These are phyloP conservation scores for Nephrotoma guestfalica DNA, from an alignment of 2,888 invertebrate species.

Conservation along the genomic window DNA sequence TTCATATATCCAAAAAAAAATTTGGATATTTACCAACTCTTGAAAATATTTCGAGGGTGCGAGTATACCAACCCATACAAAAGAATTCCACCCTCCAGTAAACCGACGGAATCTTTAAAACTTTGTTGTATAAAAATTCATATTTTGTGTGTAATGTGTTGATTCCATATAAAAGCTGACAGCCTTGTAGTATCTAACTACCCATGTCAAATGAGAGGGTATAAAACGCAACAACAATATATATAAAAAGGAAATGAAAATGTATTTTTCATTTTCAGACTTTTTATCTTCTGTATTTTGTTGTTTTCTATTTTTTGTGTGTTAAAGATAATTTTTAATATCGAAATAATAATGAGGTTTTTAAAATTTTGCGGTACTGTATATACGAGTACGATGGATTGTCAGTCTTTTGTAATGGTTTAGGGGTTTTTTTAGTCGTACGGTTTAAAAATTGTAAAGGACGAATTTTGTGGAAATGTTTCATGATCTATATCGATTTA, in stretches of 20 bases:
- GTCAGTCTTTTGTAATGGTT: neutral
- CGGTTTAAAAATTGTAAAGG: neutral
- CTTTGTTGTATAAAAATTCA: neutral
- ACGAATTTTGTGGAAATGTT: neutral
- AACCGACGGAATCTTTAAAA: neutral
- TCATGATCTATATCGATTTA: too few species aligned
- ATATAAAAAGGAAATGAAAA: neutral
- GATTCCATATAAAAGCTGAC: neutral
- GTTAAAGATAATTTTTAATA: neutral
- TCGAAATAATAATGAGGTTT: neutral
- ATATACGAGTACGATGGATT: neutral
- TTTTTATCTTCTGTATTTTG: neutral
- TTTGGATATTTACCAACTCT: neutral
- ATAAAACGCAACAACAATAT: neutral
- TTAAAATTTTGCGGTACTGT: neutral
- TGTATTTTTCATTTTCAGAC: neutral
- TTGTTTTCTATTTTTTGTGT: neutral
- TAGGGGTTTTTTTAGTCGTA: neutral
- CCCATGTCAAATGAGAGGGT: neutral
- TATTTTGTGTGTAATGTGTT: neutral
- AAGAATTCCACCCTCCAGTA: neutral
- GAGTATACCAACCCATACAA: neutral
- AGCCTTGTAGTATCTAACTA: neutral
- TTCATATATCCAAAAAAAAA: neutral
- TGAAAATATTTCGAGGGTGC: neutral